Conservation (phyloP, 1,140 invertebrate genomes). For the Gerris buenoi region DNA sequence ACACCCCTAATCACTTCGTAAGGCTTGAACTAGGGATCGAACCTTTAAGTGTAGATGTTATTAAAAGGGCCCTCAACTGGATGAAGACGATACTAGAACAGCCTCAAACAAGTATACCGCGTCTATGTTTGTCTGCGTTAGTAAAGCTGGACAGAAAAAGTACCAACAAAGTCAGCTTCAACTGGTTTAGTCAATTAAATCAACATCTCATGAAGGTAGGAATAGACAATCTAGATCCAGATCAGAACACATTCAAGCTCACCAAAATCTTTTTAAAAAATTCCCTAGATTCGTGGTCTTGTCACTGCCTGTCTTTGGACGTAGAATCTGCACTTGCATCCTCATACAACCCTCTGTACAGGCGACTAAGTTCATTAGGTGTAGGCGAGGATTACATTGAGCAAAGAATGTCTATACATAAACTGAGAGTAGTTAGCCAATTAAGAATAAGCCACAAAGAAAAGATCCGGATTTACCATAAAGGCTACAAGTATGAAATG, state of each 20-base stretch:
- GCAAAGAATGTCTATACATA: too few species aligned
- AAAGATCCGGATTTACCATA: too few species aligned
- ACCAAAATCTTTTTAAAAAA: background rate
- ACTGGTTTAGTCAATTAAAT: background rate
- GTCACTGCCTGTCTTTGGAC: background rate
- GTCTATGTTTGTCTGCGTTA: background rate
- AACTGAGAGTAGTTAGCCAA: too few species aligned
- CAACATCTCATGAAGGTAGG: background rate
- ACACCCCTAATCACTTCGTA: background rate
- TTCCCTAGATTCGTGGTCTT: background rate
- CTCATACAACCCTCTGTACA: background rate
- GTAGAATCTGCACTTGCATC: background rate
- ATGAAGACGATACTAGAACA: background rate
- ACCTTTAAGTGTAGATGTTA: background rate
- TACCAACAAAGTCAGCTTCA: background rate
- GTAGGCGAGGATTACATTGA: too few species aligned
- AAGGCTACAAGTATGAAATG: too few species aligned
- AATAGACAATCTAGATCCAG: background rate
- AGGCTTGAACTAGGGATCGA: background rate
- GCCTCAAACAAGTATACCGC: background rate
- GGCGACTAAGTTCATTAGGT: background rate
- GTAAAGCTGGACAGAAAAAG: background rate
- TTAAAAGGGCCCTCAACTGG: background rate
- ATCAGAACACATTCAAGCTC: background rate
- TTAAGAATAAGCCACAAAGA: too few species aligned